Evolutionary conservation across 2,797 vertebrate genomes (phyloP), one percentile per base, ranked within the genome.

Genomic region (Cirrhinus molitorella): DNA sequence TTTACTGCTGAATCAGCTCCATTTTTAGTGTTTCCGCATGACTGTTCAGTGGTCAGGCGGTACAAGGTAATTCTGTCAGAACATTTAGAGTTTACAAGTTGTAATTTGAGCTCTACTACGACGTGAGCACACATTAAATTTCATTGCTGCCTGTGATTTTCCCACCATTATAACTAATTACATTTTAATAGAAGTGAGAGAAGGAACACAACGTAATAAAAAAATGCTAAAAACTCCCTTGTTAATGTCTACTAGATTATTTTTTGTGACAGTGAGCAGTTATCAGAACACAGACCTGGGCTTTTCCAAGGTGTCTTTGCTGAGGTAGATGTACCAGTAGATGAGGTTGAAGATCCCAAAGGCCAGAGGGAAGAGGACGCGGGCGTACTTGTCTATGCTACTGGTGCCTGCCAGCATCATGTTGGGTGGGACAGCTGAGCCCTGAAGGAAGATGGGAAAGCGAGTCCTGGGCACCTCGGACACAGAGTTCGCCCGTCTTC

Each of bases 311-410:
- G 95, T 96, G 90, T 99, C 97, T 87, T 97, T 98, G 89, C 94
- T 96, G 90, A 99, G 94, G 88, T 99, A 99, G 87, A 95, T 94
- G 51, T 95, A 94, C 98, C 98, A 99, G 90, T 99, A 99, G 23
- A 96, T 84, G 9, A 98, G 90, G 91, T 99, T 99, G 93, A 99
- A 99, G 88, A 96, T 93, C 65, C 94, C 97, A 82, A 99, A 99
- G 43, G 94, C 92, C 87, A 99, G 88, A 0, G 98, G 98, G 68
- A 99, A 99, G 78, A 99, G 95, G 74, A 98, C 87, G 37, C 97
- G 96, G 34, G 98, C 93, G 59, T 98, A 97, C n/a, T 90, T 89
- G 88, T 99, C 97, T 59, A 99, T 99, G 92, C 95, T 95, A 88
- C 98, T 98, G 74, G 96, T 96, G 11, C 96, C 96, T 3, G 96